Evolutionary conservation across 1,140 invertebrate genomes (phyloP).

Genomic region (Mycetomoellerius zeteki): DNA sequence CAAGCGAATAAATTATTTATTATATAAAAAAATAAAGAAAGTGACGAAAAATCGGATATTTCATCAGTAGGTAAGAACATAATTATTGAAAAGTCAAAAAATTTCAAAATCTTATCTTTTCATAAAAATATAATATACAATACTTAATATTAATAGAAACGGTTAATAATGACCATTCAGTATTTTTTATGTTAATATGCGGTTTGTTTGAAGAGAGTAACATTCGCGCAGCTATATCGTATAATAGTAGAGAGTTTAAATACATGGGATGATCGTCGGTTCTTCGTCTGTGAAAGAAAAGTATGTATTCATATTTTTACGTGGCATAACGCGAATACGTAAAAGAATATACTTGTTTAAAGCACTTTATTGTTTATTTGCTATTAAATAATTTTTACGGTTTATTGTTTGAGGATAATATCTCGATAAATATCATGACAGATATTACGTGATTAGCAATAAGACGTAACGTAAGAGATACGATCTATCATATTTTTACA

Average conservation of each 20-base stretch:
- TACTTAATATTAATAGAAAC: too few species aligned
- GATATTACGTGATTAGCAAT: neutral
- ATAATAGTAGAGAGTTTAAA: conserved; percentile 1
- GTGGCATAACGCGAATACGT: neutral
- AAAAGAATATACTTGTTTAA: neutral
- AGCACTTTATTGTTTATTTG: neutral
- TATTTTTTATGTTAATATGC: neutral
- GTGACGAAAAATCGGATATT: too few species aligned
- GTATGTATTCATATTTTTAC: neutral
- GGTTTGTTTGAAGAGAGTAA: conserved; percentile 19
- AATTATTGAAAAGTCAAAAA: too few species aligned
- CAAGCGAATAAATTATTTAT: too few species aligned
- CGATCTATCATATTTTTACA: neutral
- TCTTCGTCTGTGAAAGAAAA: neutral
- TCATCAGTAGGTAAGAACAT: too few species aligned
- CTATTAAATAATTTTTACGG: conserved; percentile 6
- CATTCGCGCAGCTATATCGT: neutral
- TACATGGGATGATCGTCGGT: neutral
- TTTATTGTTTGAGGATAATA: neutral
- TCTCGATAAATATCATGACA: conserved; percentile 8
- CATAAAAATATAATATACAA: too few species aligned
- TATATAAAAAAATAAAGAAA: too few species aligned
- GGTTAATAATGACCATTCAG: too few species aligned
- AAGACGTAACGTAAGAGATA: neutral
- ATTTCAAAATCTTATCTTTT: too few species aligned